Evolutionary conservation across 92 coral and sea anemone genomes (phyloP).

Genomic region (Heteractis magnifica): DNA sequence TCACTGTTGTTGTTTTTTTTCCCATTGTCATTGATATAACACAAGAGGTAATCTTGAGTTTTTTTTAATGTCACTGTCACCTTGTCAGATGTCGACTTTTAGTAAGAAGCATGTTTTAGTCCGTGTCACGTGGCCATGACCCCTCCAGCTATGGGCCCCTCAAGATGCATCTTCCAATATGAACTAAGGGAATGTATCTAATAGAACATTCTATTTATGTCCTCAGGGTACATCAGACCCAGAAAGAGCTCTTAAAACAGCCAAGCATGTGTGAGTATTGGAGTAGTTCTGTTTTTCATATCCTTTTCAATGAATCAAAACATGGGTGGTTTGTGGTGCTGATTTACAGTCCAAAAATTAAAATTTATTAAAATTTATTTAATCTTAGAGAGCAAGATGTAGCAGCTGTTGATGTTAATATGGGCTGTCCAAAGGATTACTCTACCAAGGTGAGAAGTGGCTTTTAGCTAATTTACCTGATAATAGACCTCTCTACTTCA

Average conservation of each 20-base stretch:
- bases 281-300: background rate
- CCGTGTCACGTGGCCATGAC: no score
- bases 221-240: conserved; percentile 93
- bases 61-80: no score
- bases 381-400: conserved; percentile 76
- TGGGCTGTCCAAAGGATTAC: conserved; percentile 99
- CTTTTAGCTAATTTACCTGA: background rate
- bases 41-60: no score
- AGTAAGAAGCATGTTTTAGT: no score
- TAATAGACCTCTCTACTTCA: no score
- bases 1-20: no score
- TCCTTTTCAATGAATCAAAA: no score
- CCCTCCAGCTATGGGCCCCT: no score
- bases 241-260: conserved; percentile 83
- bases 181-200: no score
- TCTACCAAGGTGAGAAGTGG: conserved; percentile 73
- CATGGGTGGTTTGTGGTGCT: background rate
- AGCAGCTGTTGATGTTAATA: conserved; percentile 96
- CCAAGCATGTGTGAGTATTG: conserved; percentile 83
- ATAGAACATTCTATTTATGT: background rate
- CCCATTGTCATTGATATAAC: no score
- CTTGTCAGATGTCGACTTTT: no score
- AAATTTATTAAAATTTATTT: background rate
- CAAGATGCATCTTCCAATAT: no score
- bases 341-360: background rate